Conservation (phyloP, 2,797 vertebrate species). For the Chaetodon trifasciatus region DNA sequence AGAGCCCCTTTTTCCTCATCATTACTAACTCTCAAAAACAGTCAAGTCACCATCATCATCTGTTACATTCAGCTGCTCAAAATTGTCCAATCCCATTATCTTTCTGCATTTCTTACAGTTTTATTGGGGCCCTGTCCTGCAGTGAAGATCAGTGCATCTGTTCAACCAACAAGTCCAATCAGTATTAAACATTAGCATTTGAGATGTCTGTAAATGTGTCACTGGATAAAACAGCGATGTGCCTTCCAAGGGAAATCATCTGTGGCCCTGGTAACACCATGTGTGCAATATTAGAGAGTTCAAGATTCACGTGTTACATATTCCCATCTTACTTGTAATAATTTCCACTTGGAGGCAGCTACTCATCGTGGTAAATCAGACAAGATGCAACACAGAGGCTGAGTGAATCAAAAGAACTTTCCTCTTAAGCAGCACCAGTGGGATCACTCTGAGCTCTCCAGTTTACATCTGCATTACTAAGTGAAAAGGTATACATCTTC, state of each 20-base stretch:
- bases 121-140: too few relatives aligned
- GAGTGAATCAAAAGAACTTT: slow-evolving; percentile 37
- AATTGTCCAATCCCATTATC: background rate
- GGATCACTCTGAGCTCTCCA: slow-evolving; percentile 34
- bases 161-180: background rate
- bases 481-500: slow-evolving; percentile 19
- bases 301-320: slow-evolving; percentile 21
- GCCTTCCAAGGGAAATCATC: slow-evolving; percentile 8
- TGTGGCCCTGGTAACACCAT: slow-evolving; percentile 6
- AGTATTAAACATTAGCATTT: background rate
- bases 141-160: background rate
- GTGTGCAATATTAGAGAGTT: slow-evolving; percentile 6
- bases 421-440: slow-evolving; percentile 23
- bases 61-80: background rate
- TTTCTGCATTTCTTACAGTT: background rate
- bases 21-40: background rate
- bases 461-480: slow-evolving; percentile 28
- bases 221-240: background rate
- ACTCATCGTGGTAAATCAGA: slow-evolving; percentile 40
- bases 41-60: too few relatives aligned
- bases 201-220: background rate
- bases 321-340: slow-evolving; percentile 23
- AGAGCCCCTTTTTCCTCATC: background rate
- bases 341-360: slow-evolving; percentile 16
- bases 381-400: slow-evolving; percentile 26